phyloP scores from a whole-genome alignment of 2,888 invertebrate species.

The Apodemia zela region DNA sequence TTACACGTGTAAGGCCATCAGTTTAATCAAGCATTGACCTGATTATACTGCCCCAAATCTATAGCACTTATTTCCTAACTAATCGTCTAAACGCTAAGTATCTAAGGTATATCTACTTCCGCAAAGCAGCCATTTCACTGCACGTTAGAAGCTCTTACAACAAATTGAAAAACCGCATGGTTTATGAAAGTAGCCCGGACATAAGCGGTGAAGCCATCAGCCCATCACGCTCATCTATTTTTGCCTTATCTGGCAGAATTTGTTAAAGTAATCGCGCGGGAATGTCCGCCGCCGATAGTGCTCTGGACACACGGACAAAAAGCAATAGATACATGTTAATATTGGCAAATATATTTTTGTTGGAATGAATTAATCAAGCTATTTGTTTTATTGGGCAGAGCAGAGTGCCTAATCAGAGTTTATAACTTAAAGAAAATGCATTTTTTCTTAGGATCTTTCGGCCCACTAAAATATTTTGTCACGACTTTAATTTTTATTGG shows the following conservation, averaged over 20 bases:
- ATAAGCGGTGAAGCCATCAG: slow-evolving; percentile 10
- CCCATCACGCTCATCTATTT: slow-evolving; percentile 19
- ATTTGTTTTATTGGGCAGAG: no score
- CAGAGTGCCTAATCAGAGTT: no score
- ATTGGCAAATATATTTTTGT: not conserved
- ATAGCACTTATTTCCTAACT: not conserved
- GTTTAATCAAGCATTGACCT: not conserved
- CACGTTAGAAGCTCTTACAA: not conserved
- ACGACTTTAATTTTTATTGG: no score
- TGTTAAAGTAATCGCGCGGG: slow-evolving; percentile 55
- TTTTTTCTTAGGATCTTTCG: no score
- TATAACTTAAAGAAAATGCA: no score
- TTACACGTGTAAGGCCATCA: no score
- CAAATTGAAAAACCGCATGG: slow-evolving; percentile 10
- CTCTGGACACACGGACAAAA: slow-evolving; percentile 25
- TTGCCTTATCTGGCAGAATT: slow-evolving; percentile 44
- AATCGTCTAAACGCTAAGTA: not conserved
- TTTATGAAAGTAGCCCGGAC: not conserved
- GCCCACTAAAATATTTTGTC: no score
- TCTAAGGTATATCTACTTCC: not conserved
- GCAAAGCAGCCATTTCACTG: not conserved
- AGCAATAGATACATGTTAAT: not conserved
- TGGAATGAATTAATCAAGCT: not conserved
- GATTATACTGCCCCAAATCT: not conserved
- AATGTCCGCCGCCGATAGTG: slow-evolving; percentile 47